Percentiles rank a stretch among this genome's conserved stretches.
Conservation (phyloP, 2,113 vertebrate species). For the Morone saxatilis region DNA sequence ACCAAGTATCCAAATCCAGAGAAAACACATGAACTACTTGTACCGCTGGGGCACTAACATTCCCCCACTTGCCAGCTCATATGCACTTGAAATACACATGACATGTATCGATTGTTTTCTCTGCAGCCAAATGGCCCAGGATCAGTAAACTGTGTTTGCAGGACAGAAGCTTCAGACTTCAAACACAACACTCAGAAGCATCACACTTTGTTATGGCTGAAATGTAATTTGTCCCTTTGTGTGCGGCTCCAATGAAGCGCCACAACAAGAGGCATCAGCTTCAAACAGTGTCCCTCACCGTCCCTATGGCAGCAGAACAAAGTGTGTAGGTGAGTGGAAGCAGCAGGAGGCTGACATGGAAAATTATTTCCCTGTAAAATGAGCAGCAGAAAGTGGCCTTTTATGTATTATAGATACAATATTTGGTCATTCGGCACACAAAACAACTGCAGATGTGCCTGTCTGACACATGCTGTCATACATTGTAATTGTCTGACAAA, state of each 20-base stretch:
- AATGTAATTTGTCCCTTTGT: neutral
- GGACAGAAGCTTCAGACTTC: constrained; percentile 3
- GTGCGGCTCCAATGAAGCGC: neutral
- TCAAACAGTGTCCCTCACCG: neutral
- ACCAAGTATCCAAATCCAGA: neutral
- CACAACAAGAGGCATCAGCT: neutral
- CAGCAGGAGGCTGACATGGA: neutral
- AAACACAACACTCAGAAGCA: neutral
- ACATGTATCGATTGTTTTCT: neutral
- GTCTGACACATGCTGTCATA: neutral
- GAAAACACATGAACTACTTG: neutral
- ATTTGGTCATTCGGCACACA: neutral
- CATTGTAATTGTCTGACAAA: neutral
- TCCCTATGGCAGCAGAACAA: neutral
- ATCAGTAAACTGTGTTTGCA: neutral
- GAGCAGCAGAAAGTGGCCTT: neutral
- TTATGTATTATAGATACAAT: neutral
- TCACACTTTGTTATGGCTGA: neutral
- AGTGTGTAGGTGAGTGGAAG: neutral
- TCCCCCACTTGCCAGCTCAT: neutral
- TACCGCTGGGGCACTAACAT: neutral
- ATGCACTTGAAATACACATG: neutral
- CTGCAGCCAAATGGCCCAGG: neutral
- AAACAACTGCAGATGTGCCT: neutral
- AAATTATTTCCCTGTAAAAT: neutral